Evolutionary conservation across 2,888 invertebrate genomes (phyloP).

Genomic region (Lasioglossum figueresi): DNA sequence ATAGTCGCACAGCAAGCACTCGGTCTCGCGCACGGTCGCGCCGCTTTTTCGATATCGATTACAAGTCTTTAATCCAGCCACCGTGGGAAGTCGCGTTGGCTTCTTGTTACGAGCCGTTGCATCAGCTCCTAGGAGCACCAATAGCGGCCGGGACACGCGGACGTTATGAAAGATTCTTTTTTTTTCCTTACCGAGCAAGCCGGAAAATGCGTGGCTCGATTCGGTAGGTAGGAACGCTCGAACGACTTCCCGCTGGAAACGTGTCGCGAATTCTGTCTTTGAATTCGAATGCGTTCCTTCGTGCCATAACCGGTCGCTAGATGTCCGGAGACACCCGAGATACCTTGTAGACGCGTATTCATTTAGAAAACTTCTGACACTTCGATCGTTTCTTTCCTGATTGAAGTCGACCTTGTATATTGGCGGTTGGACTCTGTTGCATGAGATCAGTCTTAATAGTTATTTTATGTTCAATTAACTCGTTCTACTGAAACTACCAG

Average conservation of each 20-base stretch:
- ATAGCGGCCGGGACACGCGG: not conserved
- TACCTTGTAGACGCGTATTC: not conserved
- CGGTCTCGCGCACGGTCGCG: not conserved
- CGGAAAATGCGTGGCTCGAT: not conserved
- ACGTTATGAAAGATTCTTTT: conserved; percentile 1
- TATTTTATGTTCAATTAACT: not conserved
- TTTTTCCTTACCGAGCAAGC: not conserved
- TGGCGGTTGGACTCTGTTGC: not conserved
- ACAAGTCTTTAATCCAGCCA: conserved; percentile 12
- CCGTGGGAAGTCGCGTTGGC: conserved; percentile 10
- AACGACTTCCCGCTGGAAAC: conserved; percentile 11
- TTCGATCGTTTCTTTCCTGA: not conserved
- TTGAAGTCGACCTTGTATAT: not conserved
- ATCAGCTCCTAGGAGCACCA: not conserved
- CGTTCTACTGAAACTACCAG: not conserved
- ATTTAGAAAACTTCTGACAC: not conserved
- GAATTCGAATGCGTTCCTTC: not conserved
- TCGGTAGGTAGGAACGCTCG: conserved; percentile 3
- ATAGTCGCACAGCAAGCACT: conserved; percentile 3
- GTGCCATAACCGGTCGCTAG: not conserved
- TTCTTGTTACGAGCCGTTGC: conserved; percentile 6
- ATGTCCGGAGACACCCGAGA: not conserved
- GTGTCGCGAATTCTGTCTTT: conserved; percentile 42
- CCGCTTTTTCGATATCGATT: conserved; percentile 16
- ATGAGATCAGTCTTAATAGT: not conserved